Base-by-base conservation (phyloP, 2,113 vertebrate species). In the Candoia aspera region DNA sequence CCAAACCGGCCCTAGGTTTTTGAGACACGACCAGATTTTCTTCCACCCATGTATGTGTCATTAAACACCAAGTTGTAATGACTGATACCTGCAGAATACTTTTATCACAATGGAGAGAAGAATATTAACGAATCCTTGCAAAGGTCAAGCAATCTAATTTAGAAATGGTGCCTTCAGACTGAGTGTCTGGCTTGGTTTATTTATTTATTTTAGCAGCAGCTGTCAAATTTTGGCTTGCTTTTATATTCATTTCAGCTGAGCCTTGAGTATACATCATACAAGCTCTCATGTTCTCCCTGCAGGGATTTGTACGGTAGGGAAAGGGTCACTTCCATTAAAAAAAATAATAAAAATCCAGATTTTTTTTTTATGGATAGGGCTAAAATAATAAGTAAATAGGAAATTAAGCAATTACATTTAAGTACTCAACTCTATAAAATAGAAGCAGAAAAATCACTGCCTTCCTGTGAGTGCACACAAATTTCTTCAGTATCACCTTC, bases 131-230 rank as follows among this genome's bases (percentile, higher is more conserved):
- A 53, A 60, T 23, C 64, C 23, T 29, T 92, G 10, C 68, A 88
- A 88, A 83, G 68, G 86, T 89, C 87, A 84, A 84, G 57, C 26
- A 58, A 83, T 49, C 86, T 79, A n/a, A 88, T 92, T 92, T 88
- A 84, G 86, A 60, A 46, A 84, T 33, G 42, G 68, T 88, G 64
- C 21, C 68, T 92, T 53, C 86, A 88, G 68, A 84, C 53, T 46
- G 10, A 57, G 19, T 59, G 37, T n/a, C 86, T 83, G 64, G 54
- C 54, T 49, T 59, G 8, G 21, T 59, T 33, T n/a, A 84, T 12
- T 49, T 49, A 49, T 49, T 49, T 59, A 26, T 57, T 26, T n/a
- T 46, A 83, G 73, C 86, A 88, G 55, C 73, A 92, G 68, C 42
- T 92, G 87, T 92, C 87, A 89, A 59, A 89, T 84, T 46, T 53